phyloP scores from a whole-genome alignment of 1,140 invertebrate species.

The Brachionus calyciflorus region DNA sequence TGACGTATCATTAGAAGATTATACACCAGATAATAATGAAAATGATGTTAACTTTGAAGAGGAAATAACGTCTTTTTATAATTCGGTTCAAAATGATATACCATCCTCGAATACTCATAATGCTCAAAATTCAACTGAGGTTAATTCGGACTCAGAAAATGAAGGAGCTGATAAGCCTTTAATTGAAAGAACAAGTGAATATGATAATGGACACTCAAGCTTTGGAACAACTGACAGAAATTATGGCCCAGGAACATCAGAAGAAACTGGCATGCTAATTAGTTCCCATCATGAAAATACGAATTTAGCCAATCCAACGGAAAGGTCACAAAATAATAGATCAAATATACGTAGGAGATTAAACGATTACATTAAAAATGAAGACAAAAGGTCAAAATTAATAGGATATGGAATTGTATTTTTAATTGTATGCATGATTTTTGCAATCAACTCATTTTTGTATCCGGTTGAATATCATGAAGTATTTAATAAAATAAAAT shows the following conservation, averaged over 20 bases:
- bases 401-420: background rate
- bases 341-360: background rate
- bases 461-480: conserved; percentile 9
- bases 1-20: background rate
- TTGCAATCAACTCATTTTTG: background rate
- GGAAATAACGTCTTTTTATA: conserved; percentile 7
- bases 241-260: background rate
- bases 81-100: background rate
- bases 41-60: conserved; percentile 20
- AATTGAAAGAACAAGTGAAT: background rate
- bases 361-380: too few relatives aligned
- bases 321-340: too few relatives aligned
- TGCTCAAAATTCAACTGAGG: background rate
- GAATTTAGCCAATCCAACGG: background rate
- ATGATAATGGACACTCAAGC: background rate
- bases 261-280: background rate
- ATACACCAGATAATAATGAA: background rate
- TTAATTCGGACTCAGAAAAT: background rate
- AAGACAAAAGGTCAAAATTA: too few relatives aligned
- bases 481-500: background rate
- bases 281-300: background rate
- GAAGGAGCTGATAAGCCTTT: background rate
- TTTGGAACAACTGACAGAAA: background rate
- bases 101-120: too few relatives aligned
- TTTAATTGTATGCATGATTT: background rate